Conservation (phyloP, 2,888 invertebrate species). For the Auanema freiburgensis region DNA sequence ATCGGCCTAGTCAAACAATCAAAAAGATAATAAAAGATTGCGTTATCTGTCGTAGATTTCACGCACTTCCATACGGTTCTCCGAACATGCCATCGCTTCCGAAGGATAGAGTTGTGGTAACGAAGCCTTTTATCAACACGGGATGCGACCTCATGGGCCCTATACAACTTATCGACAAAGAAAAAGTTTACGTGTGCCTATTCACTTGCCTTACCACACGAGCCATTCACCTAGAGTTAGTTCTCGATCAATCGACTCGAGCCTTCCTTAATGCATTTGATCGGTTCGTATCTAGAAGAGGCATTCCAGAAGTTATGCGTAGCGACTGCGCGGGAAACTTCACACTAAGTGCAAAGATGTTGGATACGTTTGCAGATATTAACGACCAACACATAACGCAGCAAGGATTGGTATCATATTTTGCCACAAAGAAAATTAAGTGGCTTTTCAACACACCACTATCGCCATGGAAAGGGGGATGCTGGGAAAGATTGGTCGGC, state of each 20-base stretch:
- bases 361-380: no score
- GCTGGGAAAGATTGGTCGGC: not conserved
- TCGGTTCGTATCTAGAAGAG: constrained; percentile 2
- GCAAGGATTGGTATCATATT: not conserved
- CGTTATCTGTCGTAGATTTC: not conserved
- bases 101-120: not conserved
- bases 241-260: not conserved
- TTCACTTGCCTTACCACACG: constrained; percentile 5
- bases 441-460: constrained; percentile 8
- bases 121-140: constrained; percentile 1
- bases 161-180: not conserved
- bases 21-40: not conserved
- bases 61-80: not conserved
- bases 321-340: not conserved
- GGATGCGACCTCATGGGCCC: constrained; percentile 5
- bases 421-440: not conserved
- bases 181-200: constrained; percentile 1
- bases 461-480: constrained; percentile 9
- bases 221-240: not conserved
- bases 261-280: not conserved
- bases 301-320: constrained; percentile 2
- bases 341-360: not conserved
- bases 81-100: constrained; percentile 6
- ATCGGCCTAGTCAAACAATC: not conserved
- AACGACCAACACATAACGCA: not conserved